Evolutionary conservation across 1,140 invertebrate species (phyloP), one percentile per base, ranked within the genome.

Genomic region (Plectrocnemia conspersa): DNA sequence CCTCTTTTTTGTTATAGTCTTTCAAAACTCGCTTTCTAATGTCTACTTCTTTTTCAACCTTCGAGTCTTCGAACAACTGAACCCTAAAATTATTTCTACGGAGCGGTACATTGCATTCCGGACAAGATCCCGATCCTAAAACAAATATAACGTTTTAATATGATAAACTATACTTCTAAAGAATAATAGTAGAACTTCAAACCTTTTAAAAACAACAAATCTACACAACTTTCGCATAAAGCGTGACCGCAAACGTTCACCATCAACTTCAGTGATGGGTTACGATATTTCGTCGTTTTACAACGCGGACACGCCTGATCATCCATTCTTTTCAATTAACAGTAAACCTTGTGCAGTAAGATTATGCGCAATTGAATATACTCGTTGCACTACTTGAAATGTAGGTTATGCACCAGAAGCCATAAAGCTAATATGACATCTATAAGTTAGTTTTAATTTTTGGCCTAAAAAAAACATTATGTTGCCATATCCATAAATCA

Each of bases 221-320:
- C 93, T 10, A 98, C 93, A 78, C 95, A 98, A 69, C 84, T 95
- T 70, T 98, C 95, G 76, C 97, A 99, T 59, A 99, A 76, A 13
- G 91, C 87, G 77, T 99, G 97, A 4, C 96, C 97, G 76, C 97
- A 99, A 41, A 95, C 83, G 73, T 99, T 99, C 45, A 98, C 95
- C 89, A 98, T 89, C 73, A 99, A 80, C 71, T 97, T 96, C 25
- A 99, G 72, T 0, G 89, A 93, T 21, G 95, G 95, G 78, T 99
- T 98, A 73, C 93, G 82, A 69, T 97, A 98, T 78, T 98, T 98
- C 38, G 92, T 97, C 21, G 95, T 97, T 79, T 97, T 97, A 75
- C 97, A 99, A 70, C 92, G 81, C 58, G 96, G 96, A 76, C 97
- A 99, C 11, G 84, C 88, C 72, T 91, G 86, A 64, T 94, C 91